Evolutionary conservation across 2,888 invertebrate species (phyloP).

Genomic region (Drosophila macrothrix): DNA sequence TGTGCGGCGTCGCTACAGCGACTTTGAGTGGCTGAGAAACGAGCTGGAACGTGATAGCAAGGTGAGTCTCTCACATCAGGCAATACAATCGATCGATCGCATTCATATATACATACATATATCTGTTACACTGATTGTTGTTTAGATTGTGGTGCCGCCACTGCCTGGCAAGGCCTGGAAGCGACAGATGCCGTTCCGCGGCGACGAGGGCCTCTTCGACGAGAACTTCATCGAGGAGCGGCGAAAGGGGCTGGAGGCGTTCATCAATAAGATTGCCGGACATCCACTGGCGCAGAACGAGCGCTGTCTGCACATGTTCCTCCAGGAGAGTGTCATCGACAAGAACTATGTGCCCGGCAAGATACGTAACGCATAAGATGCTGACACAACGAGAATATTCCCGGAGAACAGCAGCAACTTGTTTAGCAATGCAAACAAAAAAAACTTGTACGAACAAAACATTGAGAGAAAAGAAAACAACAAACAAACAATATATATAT

Average conservation of each 20-base stretch:
- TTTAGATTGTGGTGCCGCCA: slow-evolving; percentile 98
- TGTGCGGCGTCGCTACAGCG: slow-evolving; percentile 98
- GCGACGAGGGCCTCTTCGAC: slow-evolving; percentile 99
- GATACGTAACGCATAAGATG: slow-evolving; percentile 95
- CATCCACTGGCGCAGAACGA: slow-evolving; percentile 99
- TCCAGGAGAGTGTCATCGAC: slow-evolving; percentile 98
- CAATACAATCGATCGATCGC: background rate
- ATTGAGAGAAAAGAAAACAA: slow-evolving; percentile 10
- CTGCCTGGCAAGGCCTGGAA: slow-evolving; percentile 99
- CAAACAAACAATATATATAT: background rate
- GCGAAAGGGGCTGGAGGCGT: slow-evolving; percentile 98
- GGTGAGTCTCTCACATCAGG: slow-evolving; percentile 86
- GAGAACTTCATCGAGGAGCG: slow-evolving; percentile 99
- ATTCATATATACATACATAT: background rate
- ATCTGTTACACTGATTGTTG: background rate
- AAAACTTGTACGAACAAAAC: slow-evolving; percentile 73
- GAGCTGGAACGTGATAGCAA: slow-evolving; percentile 99
- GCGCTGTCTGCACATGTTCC: slow-evolving; percentile 99
- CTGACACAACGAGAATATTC: slow-evolving; percentile 1
- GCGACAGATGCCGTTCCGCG: slow-evolving; percentile 98
- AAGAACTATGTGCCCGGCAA: slow-evolving; percentile 99
- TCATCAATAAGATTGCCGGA: slow-evolving; percentile 99
- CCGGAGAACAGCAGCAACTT: slow-evolving; percentile 10
- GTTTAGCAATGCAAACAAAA: slow-evolving; percentile 51
- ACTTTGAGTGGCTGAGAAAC: slow-evolving; percentile 99